Evolutionary conservation across 2,113 vertebrate genomes (phyloP), one percentile per base, ranked within the genome.

Genomic region (Anolis carolinensis): DNA sequence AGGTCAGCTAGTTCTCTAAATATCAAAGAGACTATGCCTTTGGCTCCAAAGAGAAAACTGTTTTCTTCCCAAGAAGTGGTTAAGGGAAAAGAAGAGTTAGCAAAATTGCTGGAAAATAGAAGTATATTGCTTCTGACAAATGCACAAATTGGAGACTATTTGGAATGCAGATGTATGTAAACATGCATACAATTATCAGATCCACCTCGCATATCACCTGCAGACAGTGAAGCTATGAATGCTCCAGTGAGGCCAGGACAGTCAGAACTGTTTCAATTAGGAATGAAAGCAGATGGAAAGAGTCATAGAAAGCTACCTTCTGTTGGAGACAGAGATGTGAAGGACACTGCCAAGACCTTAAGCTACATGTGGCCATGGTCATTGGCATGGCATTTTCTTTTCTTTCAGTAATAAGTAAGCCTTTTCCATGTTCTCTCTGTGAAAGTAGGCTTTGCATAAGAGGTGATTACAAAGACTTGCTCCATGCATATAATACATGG

Each of bases 151-250:
- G 85, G 87, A 92, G 90, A 68, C 0, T 1, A 87, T 90, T 86
- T 83, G 84, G 88, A 89, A 95, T 95, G 93, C 90, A 95, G 93
- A 94, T 93, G 71, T 94, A 93, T 91, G 93, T 94, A 95, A 93
- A 93, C 94, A 92, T 0, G 77, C 87, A 84, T 89, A 79, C 89
- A 94, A 94, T 94, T 92, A 94, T 93, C 91, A 71, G 2, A 48
- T 80, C 82, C 87, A 82, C 94, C 84, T 84, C 89, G 92, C 86
- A 94, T 92, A 86, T 70, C 0, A 0, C 92, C 88, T 91, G 0
- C 84, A 93, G 83, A 84, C 70, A 0, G 90, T 88, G 83, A 89
- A 21, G 18, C 79, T 93, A 86, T 5, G 89, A 89, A 83, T 0
- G 0, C 82, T 88, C 85, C n/a, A 72, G 79, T 0, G 0, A 84